Conservation (phyloP, 2,113 vertebrate species). For the Xiphorhynchus elegans region DNA sequence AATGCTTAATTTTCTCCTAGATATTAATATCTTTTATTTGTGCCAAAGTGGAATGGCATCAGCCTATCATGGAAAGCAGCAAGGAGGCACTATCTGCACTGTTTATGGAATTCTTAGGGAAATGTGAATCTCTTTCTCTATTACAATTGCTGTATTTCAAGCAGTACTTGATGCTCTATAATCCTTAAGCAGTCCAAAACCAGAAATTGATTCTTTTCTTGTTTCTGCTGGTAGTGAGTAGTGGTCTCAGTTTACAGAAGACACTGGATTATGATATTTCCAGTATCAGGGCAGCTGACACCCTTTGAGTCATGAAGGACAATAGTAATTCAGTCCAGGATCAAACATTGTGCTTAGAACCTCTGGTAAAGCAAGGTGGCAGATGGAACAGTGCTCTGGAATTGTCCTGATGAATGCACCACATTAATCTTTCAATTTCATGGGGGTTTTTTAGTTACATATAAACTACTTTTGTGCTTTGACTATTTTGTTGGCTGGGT, state of each 20-base stretch:
- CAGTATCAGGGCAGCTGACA: neutral
- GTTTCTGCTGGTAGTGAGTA: neutral
- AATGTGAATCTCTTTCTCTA: neutral
- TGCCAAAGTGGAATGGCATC: neutral
- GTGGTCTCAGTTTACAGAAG: neutral
- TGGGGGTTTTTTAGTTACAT: neutral
- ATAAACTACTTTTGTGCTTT: neutral
- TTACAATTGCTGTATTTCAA: neutral
- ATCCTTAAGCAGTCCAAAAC: neutral
- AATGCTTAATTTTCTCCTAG: neutral
- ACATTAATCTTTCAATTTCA: neutral
- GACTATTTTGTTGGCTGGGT: neutral
- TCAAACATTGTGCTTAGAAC: neutral
- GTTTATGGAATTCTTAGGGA: neutral
- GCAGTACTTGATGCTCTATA: neutral
- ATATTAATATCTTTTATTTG: neutral
- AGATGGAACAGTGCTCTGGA: neutral
- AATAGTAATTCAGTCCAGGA: neutral
- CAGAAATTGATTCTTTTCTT: neutral
- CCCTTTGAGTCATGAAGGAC: neutral
- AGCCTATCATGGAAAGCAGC: neutral
- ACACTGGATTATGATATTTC: neutral
- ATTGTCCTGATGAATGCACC: neutral
- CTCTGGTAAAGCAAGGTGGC: neutral
- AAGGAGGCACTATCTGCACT: neutral